Percentiles rank a stretch among this genome's conserved stretches.
Conservation (phyloP, 2,888 invertebrate genomes). For the Rhagophthalmus giganteus region DNA sequence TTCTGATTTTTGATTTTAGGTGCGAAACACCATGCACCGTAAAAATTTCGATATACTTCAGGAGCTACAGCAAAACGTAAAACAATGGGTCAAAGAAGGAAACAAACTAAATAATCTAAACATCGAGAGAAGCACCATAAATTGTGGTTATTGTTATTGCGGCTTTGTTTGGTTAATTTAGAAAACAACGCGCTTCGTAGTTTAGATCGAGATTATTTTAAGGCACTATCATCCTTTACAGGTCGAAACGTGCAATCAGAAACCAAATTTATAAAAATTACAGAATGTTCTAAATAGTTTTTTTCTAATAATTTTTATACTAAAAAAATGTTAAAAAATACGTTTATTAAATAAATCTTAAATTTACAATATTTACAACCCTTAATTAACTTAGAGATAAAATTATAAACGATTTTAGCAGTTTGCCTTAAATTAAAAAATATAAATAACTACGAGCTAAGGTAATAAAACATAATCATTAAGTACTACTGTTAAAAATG, state of each 20-base stretch:
- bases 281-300: too few relatives aligned
- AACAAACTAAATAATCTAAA: too few relatives aligned
- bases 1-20: too few relatives aligned
- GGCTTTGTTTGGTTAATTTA: not conserved
- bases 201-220: too few relatives aligned
- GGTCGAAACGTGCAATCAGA: too few relatives aligned
- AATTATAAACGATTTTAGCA: constrained; percentile 7
- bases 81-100: too few relatives aligned
- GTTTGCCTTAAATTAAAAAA: constrained; percentile 8
- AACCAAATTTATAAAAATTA: too few relatives aligned
- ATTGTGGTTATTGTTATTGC: not conserved
- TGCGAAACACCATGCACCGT: too few relatives aligned
- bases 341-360: constrained; percentile 29
- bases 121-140: not conserved
- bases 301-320: too few relatives aligned
- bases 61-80: too few relatives aligned
- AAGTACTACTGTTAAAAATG: constrained; percentile 7
- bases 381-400: constrained; percentile 4
- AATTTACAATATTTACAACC: constrained; percentile 29
- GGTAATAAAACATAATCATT: constrained; percentile 6
- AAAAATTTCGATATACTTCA: too few relatives aligned
- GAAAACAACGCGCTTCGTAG: not conserved
- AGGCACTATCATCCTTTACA: too few relatives aligned
- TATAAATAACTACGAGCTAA: constrained; percentile 13
- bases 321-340: constrained; percentile 18